phyloP scores from a whole-genome alignment of 1,140 invertebrate genomes.

The Elymnias hypermnestra region DNA sequence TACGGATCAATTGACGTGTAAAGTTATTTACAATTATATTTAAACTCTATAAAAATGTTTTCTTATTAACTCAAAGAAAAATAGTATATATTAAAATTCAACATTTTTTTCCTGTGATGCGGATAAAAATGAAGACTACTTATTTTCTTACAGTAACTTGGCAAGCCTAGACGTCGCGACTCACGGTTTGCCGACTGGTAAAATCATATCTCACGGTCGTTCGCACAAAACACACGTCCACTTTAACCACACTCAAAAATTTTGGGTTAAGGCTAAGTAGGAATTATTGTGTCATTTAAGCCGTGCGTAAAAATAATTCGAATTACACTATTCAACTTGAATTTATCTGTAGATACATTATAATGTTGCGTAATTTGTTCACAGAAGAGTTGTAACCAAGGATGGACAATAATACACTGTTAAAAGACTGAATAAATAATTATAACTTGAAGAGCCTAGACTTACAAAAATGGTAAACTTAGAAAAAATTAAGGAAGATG shows the following conservation, averaged over 20 bases:
- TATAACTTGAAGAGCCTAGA: neutral
- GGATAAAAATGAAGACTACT: neutral
- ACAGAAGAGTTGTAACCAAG: constrained; percentile 11
- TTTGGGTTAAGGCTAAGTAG: constrained; percentile 14
- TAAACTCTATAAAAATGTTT: no score
- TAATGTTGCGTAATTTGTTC: constrained; percentile 20
- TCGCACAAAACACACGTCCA: constrained; percentile 8
- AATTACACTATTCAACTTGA: neutral
- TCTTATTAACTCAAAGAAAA: no score
- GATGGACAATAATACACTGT: neutral
- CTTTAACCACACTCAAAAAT: constrained; percentile 5
- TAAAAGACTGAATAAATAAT: neutral
- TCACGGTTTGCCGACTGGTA: neutral
- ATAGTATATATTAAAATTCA: no score
- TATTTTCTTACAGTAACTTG: neutral
- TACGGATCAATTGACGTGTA: no score
- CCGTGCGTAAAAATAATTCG: neutral
- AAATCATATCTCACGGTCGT: constrained; percentile 19
- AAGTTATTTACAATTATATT: no score
- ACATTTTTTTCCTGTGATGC: neutral
- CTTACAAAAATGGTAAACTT: constrained; percentile 28
- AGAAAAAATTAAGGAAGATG: constrained; percentile 36
- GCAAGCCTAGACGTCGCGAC: constrained; percentile 2
- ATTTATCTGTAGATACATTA: neutral
- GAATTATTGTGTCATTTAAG: neutral